These are phyloP conservation scores for Beroe ovata DNA, from an alignment of 37 sponge, comb jelly and placozoan species.

Conservation along the genomic window DNA sequence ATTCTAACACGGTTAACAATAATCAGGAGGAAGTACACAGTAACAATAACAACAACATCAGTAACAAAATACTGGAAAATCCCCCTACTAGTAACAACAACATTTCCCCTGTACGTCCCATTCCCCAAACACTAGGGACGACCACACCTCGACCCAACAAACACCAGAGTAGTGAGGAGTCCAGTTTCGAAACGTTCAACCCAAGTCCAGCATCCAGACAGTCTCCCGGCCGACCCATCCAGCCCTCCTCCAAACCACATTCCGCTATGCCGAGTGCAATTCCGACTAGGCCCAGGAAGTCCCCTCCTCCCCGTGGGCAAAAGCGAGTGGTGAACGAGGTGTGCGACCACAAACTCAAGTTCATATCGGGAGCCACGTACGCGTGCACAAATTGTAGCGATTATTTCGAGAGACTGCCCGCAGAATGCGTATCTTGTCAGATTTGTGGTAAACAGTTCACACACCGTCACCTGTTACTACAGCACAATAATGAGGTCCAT, in stretches of 20 bases:
- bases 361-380: slow-evolving; percentile 14
- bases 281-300: not conserved
- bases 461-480: slow-evolving; percentile 1
- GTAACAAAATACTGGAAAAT: not conserved
- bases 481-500: slow-evolving; percentile 46
- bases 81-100: not conserved
- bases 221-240: not conserved
- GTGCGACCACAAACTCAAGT: slow-evolving; percentile 24
- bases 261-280: not conserved
- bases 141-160: not conserved
- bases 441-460: not conserved
- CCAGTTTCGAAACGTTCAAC: not conserved
- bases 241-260: not conserved
- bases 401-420: slow-evolving; percentile 28
- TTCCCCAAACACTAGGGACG: not conserved
- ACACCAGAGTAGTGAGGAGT: not conserved
- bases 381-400: not conserved
- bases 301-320: not conserved
- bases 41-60: not conserved
- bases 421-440: not conserved
- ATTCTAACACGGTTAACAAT: not conserved
- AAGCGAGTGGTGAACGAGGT: slow-evolving; percentile 4
- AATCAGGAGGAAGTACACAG: not conserved
- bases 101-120: not conserved
- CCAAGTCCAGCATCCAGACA: not conserved